These are phyloP conservation scores for Drosophila fungiperda DNA, from an alignment of 2,888 invertebrate species.

Conservation along the genomic window DNA sequence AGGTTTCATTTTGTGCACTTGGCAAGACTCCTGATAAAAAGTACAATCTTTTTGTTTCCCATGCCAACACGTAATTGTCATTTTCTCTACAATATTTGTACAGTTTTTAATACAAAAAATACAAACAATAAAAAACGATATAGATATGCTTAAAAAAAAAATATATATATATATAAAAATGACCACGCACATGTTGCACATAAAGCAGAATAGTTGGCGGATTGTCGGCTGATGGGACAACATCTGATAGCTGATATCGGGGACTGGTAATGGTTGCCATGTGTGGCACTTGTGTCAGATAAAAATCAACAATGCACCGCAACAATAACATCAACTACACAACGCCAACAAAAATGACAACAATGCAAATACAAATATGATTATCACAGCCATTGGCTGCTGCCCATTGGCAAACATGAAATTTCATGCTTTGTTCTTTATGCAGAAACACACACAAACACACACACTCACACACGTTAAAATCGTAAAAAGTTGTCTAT, in stretches of 20 bases:
- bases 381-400: constrained; percentile 36
- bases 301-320: constrained; percentile 58
- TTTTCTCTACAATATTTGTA: constrained; percentile 27
- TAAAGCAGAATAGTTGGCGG: constrained; percentile 30
- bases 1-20: constrained; percentile 17
- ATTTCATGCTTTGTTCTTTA: constrained; percentile 20
- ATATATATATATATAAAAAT: background rate
- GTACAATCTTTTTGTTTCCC: constrained; percentile 13
- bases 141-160: constrained; percentile 1
- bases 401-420: constrained; percentile 23
- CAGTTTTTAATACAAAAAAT: constrained; percentile 9
- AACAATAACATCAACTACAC: constrained; percentile 52
- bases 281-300: constrained; percentile 48
- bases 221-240: constrained; percentile 25
- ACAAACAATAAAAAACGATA: constrained; percentile 16
- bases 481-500: constrained; percentile 6
- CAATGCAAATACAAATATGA: constrained; percentile 57
- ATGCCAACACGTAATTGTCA: constrained; percentile 21
- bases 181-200: constrained; percentile 39
- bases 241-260: constrained; percentile 47
- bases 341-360: constrained; percentile 42
- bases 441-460: background rate
- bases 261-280: constrained; percentile 24
- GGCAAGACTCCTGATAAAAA: constrained; percentile 34
- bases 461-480: background rate